Base-by-base conservation (phyloP, 2,888 invertebrate species). In the Tetranychus truncatus region DNA sequence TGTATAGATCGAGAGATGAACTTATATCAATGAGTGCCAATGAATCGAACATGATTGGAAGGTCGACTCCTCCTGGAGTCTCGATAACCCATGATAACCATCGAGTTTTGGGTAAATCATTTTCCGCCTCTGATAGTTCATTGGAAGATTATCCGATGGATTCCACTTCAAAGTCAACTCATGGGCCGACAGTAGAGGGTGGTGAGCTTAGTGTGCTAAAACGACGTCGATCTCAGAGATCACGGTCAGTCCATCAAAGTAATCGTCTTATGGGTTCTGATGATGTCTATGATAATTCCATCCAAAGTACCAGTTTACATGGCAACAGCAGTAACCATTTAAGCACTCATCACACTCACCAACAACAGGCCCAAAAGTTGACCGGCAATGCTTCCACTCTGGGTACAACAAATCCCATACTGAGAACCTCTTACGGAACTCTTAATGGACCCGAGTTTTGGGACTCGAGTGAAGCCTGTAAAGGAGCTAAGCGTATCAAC, bases 51-150 rank as follows among this genome's bases (percentile, higher is more conserved):
- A 5, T 34, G 34, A 34, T 34, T 34, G 34, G 34, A 34, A 34
- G 34, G 34, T 34, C 34, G 34, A 34, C 34, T 34, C 34, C 34
- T 1, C 34, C 34, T 3, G 34, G 34, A 34, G 34, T 34, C 34
- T 34, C 34, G 4, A 34, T 34, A 34, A 34, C 34, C 24, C 9
- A 71, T 44, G 44, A 24, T 15, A 20, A 18, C 6, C 73, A 45
- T 46, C 74, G 74, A 73, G n/a, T 65, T n/a, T 34, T 34, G 15
- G 46, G 75, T 2, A 75, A 75, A 73, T 75, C 75, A 8, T 75
- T 72, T 67, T 75, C 75, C 18, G 75, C 71, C 15, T 74, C 74
- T 7, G 74, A 55, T 45, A 65, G 66, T n/a, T 66, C 66, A 34
- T n/a, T 66, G 9, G 74, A 74, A 20, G 75, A 75, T 24, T 69